Conservation (phyloP, 1,140 invertebrate genomes). For the Anoplophora glabripennis region DNA sequence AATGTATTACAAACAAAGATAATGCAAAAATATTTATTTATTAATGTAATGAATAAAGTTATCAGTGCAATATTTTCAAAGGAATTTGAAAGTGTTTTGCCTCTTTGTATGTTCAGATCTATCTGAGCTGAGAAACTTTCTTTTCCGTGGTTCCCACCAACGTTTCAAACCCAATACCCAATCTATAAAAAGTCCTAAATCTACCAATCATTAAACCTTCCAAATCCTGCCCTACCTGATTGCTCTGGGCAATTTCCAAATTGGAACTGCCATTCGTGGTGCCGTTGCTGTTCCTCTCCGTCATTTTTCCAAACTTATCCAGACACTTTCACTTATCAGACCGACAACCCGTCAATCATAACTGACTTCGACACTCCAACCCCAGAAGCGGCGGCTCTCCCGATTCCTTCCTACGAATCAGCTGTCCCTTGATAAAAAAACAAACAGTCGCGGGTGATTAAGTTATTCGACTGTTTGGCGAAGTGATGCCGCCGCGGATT, state of each 20-base stretch:
- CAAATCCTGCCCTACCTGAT: slow-evolving; percentile 34
- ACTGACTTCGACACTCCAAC: background rate
- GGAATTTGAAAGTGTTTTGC: background rate
- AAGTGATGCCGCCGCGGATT: too few relatives aligned
- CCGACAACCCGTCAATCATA: too few relatives aligned
- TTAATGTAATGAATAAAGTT: background rate
- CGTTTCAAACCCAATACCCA: background rate
- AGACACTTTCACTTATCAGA: background rate
- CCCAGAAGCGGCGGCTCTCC: background rate
- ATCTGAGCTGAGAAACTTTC: background rate
- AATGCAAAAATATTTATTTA: too few relatives aligned
- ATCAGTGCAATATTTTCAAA: background rate
- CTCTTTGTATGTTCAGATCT: too few relatives aligned
- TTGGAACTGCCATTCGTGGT: slow-evolving; percentile 33
- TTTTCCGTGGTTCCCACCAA: background rate
- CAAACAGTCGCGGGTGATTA: background rate
- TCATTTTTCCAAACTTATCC: slow-evolving; percentile 20
- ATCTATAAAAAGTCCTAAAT: too few relatives aligned
- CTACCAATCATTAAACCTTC: too few relatives aligned
- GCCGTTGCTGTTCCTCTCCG: slow-evolving; percentile 20
- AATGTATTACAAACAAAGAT: too few relatives aligned
- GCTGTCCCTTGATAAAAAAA: background rate
- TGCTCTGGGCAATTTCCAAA: slow-evolving; percentile 41
- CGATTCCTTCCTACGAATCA: background rate
- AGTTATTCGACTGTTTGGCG: too few relatives aligned